phyloP scores from a whole-genome alignment of 1,140 invertebrate species.

The Telenomus remus region DNA sequence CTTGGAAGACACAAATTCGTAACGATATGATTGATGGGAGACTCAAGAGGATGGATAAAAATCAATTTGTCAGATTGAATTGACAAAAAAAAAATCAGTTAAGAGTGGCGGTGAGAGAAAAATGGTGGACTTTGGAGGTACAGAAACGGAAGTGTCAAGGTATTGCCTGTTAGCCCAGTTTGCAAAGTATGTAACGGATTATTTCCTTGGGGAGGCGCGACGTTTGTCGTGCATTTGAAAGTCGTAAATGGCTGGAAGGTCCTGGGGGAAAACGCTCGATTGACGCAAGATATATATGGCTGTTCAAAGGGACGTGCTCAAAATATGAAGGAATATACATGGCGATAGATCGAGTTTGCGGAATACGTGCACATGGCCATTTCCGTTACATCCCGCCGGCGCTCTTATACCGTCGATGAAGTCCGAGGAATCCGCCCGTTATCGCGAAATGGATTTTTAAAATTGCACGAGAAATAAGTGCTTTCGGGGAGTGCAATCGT shows the following conservation, averaged over 20 bases:
- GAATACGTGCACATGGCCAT: conserved; percentile 34
- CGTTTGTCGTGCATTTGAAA: conserved; percentile 47
- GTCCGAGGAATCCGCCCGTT: conserved; percentile 25
- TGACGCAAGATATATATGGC: conserved; percentile 47
- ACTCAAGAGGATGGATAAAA: too few species aligned
- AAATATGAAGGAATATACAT: conserved; percentile 56
- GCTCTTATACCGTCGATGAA: conserved; percentile 42
- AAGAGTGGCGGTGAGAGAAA: background rate
- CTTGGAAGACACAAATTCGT: too few species aligned
- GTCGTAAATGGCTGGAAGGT: conserved; percentile 38
- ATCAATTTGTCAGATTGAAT: too few species aligned
- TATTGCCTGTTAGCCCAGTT: conserved; percentile 23
- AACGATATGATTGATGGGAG: too few species aligned
- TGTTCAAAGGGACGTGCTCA: conserved; percentile 39
- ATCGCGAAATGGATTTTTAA: conserved; percentile 51
- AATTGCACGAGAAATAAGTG: conserved; percentile 46
- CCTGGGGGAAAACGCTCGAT: conserved; percentile 44
- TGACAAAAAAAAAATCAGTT: background rate
- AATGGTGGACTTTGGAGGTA: background rate
- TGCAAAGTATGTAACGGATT: conserved; percentile 30
- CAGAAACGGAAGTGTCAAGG: conserved; percentile 5
- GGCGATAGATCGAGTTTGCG: conserved; percentile 51
- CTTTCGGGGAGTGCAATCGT: conserved; percentile 39
- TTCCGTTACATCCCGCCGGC: conserved; percentile 30
- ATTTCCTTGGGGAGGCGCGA: conserved; percentile 37